Evolutionary conservation across 2,888 invertebrate species (phyloP).

Genomic region (Agrotis exclamationis): DNA sequence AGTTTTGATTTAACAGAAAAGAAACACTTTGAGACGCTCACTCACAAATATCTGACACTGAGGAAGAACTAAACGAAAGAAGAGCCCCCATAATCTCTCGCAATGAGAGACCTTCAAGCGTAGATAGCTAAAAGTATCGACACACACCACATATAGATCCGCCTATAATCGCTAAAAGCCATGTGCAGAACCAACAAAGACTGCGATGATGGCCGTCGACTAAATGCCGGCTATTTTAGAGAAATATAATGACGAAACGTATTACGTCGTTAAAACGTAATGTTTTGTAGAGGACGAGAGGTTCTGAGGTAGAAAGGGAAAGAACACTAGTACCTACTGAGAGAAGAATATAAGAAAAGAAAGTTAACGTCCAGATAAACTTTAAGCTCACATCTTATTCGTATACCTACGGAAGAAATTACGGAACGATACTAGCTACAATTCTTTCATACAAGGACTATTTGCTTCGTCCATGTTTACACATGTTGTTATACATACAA

Average conservation of each 20-base stretch:
- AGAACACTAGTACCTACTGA: not conserved
- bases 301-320: not conserved
- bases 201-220: slow-evolving; percentile 41
- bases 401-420: no score
- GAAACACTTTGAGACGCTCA: no score
- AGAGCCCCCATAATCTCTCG: not conserved
- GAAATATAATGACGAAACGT: slow-evolving; percentile 38
- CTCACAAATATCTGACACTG: no score
- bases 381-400: no score
- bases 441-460: no score
- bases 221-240: slow-evolving; percentile 29
- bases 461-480: no score
- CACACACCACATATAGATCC: slow-evolving; percentile 2
- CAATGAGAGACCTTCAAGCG: slow-evolving; percentile 2
- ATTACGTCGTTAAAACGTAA: slow-evolving; percentile 42
- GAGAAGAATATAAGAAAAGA: no score
- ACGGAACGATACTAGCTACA: no score
- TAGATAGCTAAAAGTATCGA: slow-evolving; percentile 25
- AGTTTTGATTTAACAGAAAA: no score
- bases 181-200: slow-evolving; percentile 45
- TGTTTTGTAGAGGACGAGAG: not conserved
- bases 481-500: no score
- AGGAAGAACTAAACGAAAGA: not conserved
- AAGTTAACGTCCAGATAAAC: no score
- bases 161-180: slow-evolving; percentile 36